These are phyloP conservation scores for Dreissena polymorpha DNA, from an alignment of 1,140 invertebrate species.

Conservation along the genomic window DNA sequence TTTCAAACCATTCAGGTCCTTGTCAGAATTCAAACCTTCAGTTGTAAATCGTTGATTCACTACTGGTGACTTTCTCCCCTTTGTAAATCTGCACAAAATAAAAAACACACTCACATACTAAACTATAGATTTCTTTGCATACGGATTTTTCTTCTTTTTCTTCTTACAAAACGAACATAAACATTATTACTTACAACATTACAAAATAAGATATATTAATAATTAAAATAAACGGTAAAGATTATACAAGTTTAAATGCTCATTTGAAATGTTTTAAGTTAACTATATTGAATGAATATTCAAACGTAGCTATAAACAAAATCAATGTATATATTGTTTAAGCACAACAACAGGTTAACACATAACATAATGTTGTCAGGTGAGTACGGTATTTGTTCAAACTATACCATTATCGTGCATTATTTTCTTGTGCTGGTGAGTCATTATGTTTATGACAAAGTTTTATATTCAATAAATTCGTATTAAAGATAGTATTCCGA, in stretches of 20 bases:
- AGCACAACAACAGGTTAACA: no score
- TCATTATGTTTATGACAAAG: no score
- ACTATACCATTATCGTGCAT: neutral
- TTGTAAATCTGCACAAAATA: constrained; percentile 31
- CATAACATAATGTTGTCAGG: no score
- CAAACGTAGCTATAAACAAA: no score
- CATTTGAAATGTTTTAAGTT: neutral
- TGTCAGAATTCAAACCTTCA: no score
- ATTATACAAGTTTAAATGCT: neutral
- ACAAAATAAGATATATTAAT: constrained; percentile 25
- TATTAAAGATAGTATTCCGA: no score
- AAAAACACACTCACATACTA: neutral
- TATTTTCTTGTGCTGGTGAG: no score
- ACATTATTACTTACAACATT: constrained; percentile 3
- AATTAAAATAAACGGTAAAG: constrained; percentile 8
- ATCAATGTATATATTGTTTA: no score
- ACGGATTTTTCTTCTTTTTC: no score
- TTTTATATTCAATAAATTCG: no score
- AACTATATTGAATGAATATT: no score
- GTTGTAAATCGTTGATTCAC: constrained; percentile 21
- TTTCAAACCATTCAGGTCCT: no score
- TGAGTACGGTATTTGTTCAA: neutral
- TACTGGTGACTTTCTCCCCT: constrained; percentile 8
- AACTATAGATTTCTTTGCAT: constrained; percentile 6
- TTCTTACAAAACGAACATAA: constrained; percentile 4